Base-by-base conservation (phyloP, 2,797 vertebrate genomes). In the Microctenopoma steveboyesi region DNA sequence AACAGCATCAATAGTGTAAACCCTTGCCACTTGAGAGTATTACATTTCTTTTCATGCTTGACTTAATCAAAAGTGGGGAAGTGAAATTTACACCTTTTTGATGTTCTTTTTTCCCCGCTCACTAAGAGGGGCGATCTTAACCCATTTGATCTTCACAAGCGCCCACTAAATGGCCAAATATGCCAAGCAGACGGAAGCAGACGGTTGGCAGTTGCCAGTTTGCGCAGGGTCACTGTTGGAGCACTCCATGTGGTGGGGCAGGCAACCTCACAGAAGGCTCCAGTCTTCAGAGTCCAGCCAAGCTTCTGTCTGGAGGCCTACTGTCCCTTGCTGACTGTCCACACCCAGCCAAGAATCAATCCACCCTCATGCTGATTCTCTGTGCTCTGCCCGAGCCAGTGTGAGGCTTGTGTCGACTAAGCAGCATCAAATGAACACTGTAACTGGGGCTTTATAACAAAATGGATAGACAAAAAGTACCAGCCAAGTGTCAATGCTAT, bases 41-140 rank as follows among this genome's bases (percentile, higher is more conserved):
- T 98, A 98, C 98, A 97, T 97, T 99, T 98, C 97, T 97, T 99
- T 99, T 99, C 98, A 99, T 98, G 98, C 98, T 97, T 98, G 97
- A 97, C 97, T 99, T 98, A 95, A 99, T 98, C 96, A 97, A 98
- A 99, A 99, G 97, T 98, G 95, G 96, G 96, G 96, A 96, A 97
- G 96, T 98, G 98, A 98, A 99, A 99, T 98, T 97, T 98, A 99
- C 97, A 99, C 97, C 97, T 98, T 99, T 99, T 98, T 98, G 98
- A 99, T 99, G 98, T 97, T 95, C 96, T 96, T 98, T 98, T 96
- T 96, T 93, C 93, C 94, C 96, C 94, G 95, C 96, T 97, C 96
- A 94, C 97, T 96, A 97, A 97, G 95, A 96, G 95, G 95, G 95
- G 95, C 95, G 94, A 96, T 96, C 96, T 97, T 96, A 97, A 97